Conservation (phyloP, 2,113 vertebrate genomes). For the Rhombomys opimus region DNA sequence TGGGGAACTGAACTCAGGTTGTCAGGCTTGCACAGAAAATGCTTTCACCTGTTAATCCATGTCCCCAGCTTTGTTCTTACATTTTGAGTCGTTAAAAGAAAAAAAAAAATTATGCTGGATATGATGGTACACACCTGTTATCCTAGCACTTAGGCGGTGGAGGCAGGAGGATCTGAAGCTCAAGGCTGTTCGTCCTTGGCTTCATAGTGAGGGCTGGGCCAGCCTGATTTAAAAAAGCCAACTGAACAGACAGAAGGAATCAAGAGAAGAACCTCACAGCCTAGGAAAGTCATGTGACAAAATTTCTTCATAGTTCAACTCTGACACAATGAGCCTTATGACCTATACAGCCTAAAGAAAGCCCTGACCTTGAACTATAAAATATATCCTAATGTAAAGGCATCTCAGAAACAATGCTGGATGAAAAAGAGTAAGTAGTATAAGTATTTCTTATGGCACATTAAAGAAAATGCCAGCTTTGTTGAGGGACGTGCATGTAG, state of each 20-base stretch:
- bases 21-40: not conserved
- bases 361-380: not conserved
- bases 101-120: not conserved
- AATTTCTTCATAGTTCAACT: not conserved
- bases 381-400: not conserved
- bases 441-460: not conserved
- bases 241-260: not conserved
- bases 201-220: not conserved
- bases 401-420: conserved; percentile 1
- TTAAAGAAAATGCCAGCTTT: conserved; percentile 32
- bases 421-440: not conserved
- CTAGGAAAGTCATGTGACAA: not conserved
- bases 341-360: conserved; percentile 11
- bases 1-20: not conserved
- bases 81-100: not conserved
- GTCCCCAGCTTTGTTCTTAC: not conserved
- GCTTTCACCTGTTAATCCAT: not conserved
- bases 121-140: not conserved
- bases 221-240: not conserved
- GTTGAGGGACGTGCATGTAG: not conserved
- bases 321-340: not conserved
- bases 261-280: not conserved
- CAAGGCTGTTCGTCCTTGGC: not conserved
- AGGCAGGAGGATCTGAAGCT: not conserved
- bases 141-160: not conserved